Evolutionary conservation across 30 jellyfish, hydroid and myxozoan species (phyloP).

Genomic region (Phacellophora camtschatica): DNA sequence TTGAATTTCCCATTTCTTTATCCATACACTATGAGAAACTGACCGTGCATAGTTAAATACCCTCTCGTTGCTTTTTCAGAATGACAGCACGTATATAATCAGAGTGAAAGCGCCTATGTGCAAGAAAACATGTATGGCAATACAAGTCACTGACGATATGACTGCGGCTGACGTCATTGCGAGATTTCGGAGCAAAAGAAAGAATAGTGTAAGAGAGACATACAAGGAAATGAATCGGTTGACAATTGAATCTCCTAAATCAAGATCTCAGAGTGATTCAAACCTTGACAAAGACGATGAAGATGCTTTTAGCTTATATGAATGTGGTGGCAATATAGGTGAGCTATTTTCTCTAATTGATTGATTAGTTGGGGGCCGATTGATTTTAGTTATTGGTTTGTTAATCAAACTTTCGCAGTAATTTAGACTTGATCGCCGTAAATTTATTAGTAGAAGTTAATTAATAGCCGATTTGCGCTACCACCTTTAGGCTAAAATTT

Average conservation of each 20-base stretch:
- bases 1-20: too few species aligned
- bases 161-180: slow-evolving; percentile 87
- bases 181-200: slow-evolving; percentile 85
- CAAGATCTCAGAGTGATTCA: slow-evolving; percentile 40
- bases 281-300: slow-evolving; percentile 18
- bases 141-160: slow-evolving; percentile 66
- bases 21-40: too few species aligned
- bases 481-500: too few species aligned
- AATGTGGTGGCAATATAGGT: slow-evolving; percentile 94
- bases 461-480: too few species aligned
- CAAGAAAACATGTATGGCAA: slow-evolving; percentile 93
- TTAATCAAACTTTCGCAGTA: too few species aligned
- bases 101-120: slow-evolving; percentile 83
- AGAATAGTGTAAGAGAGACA: slow-evolving; percentile 65
- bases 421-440: too few species aligned
- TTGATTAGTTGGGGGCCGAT: too few species aligned
- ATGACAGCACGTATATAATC: slow-evolving; percentile 22
- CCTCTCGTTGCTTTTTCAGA: too few species aligned
- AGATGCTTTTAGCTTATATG: slow-evolving; percentile 54
- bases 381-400: too few species aligned
- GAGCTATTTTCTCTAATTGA: slow-evolving; percentile 60
- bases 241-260: not conserved
- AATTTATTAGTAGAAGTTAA: too few species aligned
- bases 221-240: slow-evolving; percentile 45
- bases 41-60: too few species aligned